These are phyloP conservation scores for Tiliacea citrago DNA, from an alignment of 2,888 invertebrate genomes.

Conservation along the genomic window DNA sequence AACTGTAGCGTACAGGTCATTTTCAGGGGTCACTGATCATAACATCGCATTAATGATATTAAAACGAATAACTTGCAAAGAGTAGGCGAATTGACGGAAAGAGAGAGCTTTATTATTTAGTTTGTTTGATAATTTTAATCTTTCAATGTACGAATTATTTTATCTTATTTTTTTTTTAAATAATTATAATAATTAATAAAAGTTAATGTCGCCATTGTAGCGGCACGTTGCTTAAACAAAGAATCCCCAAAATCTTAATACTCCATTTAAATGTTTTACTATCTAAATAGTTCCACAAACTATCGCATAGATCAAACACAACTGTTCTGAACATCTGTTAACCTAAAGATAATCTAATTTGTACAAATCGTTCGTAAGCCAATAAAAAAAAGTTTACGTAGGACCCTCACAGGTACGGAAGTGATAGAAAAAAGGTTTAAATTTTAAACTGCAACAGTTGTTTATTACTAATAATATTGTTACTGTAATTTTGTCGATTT, in stretches of 20 bases:
- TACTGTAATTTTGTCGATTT: slow-evolving; percentile 44
- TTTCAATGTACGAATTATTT: too few species aligned
- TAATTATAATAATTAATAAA: too few species aligned
- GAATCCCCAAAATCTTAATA: not conserved
- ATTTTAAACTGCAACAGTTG: slow-evolving; percentile 68
- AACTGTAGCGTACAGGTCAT: too few species aligned
- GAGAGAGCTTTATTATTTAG: too few species aligned
- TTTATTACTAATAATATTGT: slow-evolving; percentile 52
- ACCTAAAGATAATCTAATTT: slow-evolving; percentile 84
- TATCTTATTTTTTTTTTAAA: too few species aligned
- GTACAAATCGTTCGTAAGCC: slow-evolving; percentile 80
- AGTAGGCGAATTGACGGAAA: too few species aligned
- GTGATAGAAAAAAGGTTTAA: slow-evolving; percentile 67
- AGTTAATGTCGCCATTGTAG: too few species aligned
- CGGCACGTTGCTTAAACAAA: too few species aligned
- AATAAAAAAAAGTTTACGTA: slow-evolving; percentile 78
- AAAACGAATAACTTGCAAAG: too few species aligned
- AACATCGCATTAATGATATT: too few species aligned
- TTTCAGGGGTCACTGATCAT: too few species aligned
- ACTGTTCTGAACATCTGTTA: slow-evolving; percentile 76
- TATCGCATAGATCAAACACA: slow-evolving; percentile 68
- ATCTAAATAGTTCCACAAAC: slow-evolving; percentile 29
- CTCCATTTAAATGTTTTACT: slow-evolving; percentile 45
- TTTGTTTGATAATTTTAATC: too few species aligned
- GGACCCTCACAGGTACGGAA: slow-evolving; percentile 65